Evolutionary conservation across 2,797 vertebrate species (phyloP).

Genomic region (Characodon lateralis): DNA sequence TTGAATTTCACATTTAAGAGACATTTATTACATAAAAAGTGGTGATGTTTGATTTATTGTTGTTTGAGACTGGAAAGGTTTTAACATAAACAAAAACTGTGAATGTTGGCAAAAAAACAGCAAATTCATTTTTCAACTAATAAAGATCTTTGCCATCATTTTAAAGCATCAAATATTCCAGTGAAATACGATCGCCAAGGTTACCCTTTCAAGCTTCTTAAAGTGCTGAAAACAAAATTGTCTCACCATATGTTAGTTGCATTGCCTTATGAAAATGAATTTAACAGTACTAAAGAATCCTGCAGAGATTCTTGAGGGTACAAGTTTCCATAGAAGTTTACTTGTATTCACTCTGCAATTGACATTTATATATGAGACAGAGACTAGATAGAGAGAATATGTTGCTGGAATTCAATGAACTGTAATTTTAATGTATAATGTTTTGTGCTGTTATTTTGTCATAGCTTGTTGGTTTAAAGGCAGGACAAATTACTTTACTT

Average conservation of each 20-base stretch:
- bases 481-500: neutral
- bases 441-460: neutral
- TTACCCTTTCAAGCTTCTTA: conserved; percentile 19
- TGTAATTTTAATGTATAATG: neutral
- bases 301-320: neutral
- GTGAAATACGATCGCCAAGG: conserved; percentile 34
- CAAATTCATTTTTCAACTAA: conserved; percentile 15
- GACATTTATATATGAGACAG: neutral
- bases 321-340: neutral
- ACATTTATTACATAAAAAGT: neutral
- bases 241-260: conserved; percentile 24
- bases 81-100: neutral
- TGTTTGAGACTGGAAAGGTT: neutral
- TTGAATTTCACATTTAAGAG: neutral
- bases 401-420: neutral
- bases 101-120: neutral
- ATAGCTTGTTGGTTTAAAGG: neutral
- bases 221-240: conserved; percentile 46
- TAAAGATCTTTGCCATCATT: conserved; percentile 47
- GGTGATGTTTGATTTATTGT: neutral
- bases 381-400: neutral
- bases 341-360: neutral
- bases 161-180: conserved; percentile 16
- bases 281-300: conserved; percentile 5
- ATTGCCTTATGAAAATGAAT: conserved; percentile 18